Evolutionary conservation across 2,797 vertebrate genomes (phyloP).

Genomic region (Propithecus deckenii): DNA sequence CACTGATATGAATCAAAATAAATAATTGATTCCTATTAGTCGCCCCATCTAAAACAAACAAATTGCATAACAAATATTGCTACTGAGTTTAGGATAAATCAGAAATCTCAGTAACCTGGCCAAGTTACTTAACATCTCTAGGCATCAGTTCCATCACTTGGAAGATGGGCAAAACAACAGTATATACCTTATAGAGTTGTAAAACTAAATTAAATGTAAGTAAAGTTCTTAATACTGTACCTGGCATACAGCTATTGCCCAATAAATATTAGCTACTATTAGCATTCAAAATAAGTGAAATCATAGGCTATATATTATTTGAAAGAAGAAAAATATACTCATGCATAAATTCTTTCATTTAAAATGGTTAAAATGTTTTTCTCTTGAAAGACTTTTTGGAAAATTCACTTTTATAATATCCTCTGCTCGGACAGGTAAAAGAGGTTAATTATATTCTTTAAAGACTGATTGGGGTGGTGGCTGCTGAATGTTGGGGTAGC

Average conservation of each 20-base stretch:
- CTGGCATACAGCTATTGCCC: background rate
- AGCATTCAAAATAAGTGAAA: background rate
- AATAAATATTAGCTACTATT: background rate
- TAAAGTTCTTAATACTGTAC: background rate
- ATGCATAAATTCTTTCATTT: background rate
- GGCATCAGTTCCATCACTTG: background rate
- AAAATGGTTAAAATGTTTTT: background rate
- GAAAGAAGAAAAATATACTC: background rate
- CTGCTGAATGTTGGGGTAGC: background rate
- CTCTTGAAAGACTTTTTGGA: background rate
- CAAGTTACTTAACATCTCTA: background rate
- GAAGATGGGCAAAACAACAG: background rate
- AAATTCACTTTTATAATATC: background rate
- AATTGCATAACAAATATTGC: background rate
- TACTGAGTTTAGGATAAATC: background rate
- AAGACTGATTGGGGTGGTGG: background rate
- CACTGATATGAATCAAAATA: background rate
- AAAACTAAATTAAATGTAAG: background rate
- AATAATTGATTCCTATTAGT: background rate
- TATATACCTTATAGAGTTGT: background rate
- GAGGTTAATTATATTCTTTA: background rate
- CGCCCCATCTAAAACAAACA: background rate
- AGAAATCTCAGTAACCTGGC: background rate
- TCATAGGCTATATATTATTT: background rate
- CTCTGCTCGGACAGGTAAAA: background rate